These are phyloP conservation scores for Scortum barcoo DNA, from an alignment of 2,113 vertebrate species.

Conservation along the genomic window DNA sequence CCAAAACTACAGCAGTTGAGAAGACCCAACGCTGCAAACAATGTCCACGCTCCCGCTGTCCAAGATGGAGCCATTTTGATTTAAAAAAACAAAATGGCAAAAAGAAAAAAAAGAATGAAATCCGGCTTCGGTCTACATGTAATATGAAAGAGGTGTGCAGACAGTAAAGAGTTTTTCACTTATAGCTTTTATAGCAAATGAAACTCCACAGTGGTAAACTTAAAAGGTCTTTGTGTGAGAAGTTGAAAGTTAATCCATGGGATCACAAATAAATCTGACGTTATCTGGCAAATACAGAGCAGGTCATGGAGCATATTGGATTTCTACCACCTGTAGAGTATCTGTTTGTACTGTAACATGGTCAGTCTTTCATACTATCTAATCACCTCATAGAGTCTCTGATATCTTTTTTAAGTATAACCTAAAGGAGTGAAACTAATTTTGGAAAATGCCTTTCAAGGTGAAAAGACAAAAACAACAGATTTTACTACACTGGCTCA, in stretches of 20 bases:
- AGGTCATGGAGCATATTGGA: conserved; percentile 56
- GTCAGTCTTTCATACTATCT: conserved; percentile 46
- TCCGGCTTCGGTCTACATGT: conserved; percentile 73
- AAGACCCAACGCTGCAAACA: conserved; percentile 72
- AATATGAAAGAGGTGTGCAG: conserved; percentile 49
- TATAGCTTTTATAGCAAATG: conserved; percentile 25
- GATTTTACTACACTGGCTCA: conserved; percentile 22
- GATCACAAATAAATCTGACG: conserved; percentile 61
- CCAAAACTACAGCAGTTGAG: conserved; percentile 73
- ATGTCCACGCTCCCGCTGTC: conserved; percentile 68
- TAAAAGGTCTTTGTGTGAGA: conserved; percentile 51
- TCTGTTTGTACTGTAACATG: conserved; percentile 34
- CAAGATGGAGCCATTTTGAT: conserved; percentile 77
- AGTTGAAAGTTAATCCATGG: conserved; percentile 72
- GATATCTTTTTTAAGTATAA: conserved; percentile 25
- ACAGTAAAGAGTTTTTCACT: conserved; percentile 21
- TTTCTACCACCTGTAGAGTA: conserved; percentile 47
- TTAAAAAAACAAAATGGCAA: conserved; percentile 14
- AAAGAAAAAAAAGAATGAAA: conserved; percentile 21
- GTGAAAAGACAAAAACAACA: background rate
- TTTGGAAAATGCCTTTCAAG: conserved; percentile 33
- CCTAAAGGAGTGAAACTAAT: conserved; percentile 16
- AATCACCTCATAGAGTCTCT: conserved; percentile 19
- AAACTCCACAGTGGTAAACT: conserved; percentile 38
- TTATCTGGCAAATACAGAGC: conserved; percentile 43